phyloP scores from a whole-genome alignment of 2,797 vertebrate genomes.

The Bradypodion pumilum region DNA sequence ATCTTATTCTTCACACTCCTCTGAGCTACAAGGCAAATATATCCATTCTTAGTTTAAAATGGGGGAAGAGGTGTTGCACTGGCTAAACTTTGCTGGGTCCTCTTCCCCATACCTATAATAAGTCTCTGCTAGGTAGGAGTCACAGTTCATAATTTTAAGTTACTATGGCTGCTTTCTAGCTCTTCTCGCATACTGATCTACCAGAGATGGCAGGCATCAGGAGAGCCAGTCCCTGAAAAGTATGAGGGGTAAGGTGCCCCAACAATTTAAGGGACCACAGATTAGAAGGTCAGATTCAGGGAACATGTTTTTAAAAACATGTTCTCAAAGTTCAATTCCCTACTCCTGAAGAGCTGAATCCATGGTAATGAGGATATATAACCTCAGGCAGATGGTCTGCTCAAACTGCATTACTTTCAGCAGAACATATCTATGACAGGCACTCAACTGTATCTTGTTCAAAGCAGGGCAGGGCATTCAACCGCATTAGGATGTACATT shows the following conservation, averaged over 20 bases:
- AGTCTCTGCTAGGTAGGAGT: background rate
- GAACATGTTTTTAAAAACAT: background rate
- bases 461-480: background rate
- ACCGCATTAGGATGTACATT: slow-evolving; percentile 53
- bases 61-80: background rate
- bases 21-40: background rate
- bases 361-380: background rate
- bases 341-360: background rate
- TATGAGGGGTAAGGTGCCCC: background rate
- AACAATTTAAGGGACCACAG: background rate
- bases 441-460: background rate
- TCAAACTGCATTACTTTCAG: background rate
- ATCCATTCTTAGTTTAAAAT: background rate
- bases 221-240: background rate
- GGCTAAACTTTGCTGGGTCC: background rate
- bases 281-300: background rate
- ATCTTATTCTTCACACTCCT: background rate
- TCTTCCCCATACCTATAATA: background rate
- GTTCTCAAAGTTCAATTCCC: background rate
- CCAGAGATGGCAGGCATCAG: background rate
- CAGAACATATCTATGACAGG: background rate
- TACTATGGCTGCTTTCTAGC: background rate
- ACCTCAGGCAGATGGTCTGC: background rate
- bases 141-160: background rate
- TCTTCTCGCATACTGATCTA: background rate